Percentiles rank a stretch among this genome's conserved stretches.
Conservation (phyloP, 1,140 invertebrate species). For the Stenopsyche tienmushanensis region DNA sequence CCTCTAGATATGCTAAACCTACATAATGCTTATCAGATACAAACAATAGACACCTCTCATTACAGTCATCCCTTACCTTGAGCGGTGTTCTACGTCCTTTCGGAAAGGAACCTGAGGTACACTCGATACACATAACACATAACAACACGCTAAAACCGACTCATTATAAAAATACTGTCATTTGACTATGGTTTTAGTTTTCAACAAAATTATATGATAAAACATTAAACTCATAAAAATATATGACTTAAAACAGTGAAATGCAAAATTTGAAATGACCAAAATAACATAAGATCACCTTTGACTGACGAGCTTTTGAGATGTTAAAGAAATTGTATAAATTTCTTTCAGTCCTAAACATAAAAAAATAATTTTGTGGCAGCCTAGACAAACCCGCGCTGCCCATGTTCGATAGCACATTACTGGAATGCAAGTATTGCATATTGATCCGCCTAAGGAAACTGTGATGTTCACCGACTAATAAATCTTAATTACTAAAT, state of each 20-base stretch:
- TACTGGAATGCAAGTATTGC: slow-evolving; percentile 35
- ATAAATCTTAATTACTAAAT: slow-evolving; percentile 29
- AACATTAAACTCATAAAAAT: slow-evolving; percentile 40
- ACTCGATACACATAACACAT: slow-evolving; percentile 36
- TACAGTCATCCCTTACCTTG: slow-evolving; percentile 19
- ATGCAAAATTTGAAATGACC: slow-evolving; percentile 42
- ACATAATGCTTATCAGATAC: slow-evolving; percentile 59
- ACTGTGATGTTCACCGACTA: slow-evolving; percentile 22
- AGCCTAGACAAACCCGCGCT: slow-evolving; percentile 2
- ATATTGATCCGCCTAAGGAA: slow-evolving; percentile 13
- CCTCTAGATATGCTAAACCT: slow-evolving; percentile 51
- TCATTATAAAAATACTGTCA: slow-evolving; percentile 60
- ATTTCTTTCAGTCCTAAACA: slow-evolving; percentile 20
- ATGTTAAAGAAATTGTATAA: slow-evolving; percentile 13
- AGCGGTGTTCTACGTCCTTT: slow-evolving; percentile 29
- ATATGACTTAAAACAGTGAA: slow-evolving; percentile 41
- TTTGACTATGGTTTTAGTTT: slow-evolving; percentile 55
- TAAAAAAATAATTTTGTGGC: slow-evolving; percentile 13
- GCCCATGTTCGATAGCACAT: slow-evolving; percentile 8
- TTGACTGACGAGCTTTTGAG: slow-evolving; percentile 12
- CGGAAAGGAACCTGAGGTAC: slow-evolving; percentile 39
- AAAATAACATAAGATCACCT: slow-evolving; percentile 19
- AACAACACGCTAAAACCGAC: slow-evolving; percentile 47
- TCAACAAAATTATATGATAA: slow-evolving; percentile 36
- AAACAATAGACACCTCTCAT: slow-evolving; percentile 45